Base-by-base conservation (phyloP, 2,113 vertebrate genomes). In the Syrrhaptes paradoxus region DNA sequence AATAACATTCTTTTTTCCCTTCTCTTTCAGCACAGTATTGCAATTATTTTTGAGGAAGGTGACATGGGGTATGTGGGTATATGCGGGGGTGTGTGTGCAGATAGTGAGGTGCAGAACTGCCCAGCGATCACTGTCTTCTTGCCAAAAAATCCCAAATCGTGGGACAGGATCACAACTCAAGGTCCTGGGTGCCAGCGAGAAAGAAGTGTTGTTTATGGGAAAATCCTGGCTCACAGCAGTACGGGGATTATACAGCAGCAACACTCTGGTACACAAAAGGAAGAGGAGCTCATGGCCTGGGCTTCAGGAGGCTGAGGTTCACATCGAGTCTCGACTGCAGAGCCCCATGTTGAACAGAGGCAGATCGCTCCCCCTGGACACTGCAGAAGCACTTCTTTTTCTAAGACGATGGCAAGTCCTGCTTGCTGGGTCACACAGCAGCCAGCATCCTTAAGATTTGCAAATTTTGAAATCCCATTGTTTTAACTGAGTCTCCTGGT, bases 351-450 rank as follows among this genome's bases (percentile, higher is more conserved):
- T 70, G 63, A 65, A 48, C 24, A 63, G 13, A 74, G 32, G 28
- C 17, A 17, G 36, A 55, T 51, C 17, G 3, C 21, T 62, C 4
- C 7, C 38, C 17, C 0, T 0, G 5, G 22, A 14, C 43, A 21
- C 31, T 38, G n/a, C 28, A 89, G 28, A 87, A 55, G 6, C 43
- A 26, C 17, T 66, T 65, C 8, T 41, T 63, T n/a, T 49, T 45
- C 46, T 29, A 82, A 75, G 31, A 4, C 77, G 46, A 49, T 1
- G 0, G 24, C 46, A 54, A 49, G 28, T 54, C 36, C 61, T 41
- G 14, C 51, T 81, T 51, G 41, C 21, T 1, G 3, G 52, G 51
- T 66, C 52, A 62, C 61, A 17, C 9, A 80, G 54, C 13, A 83
- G 29, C 45, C 43, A 66, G 15, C 21, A 32, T n/a, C n/a, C 38